These are phyloP conservation scores for Poicephalus gulielmi DNA, from an alignment of 2,113 vertebrate genomes.

Conservation along the genomic window DNA sequence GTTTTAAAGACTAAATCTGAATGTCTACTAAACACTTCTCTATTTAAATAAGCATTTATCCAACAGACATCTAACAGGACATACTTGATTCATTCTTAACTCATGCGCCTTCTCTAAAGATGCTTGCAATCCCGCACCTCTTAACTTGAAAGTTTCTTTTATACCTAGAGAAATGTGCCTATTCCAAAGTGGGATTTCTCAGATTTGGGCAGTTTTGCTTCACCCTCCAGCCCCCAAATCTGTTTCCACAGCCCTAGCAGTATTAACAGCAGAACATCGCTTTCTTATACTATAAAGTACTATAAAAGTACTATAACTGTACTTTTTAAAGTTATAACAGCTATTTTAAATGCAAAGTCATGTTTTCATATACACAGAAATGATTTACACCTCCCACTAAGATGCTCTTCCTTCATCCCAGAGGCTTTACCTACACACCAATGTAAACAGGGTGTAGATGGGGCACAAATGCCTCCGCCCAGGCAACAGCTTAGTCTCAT, in stretches of 20 bases:
- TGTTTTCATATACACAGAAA: background rate
- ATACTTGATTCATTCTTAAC: background rate
- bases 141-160: background rate
- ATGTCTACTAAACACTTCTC: background rate
- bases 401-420: background rate
- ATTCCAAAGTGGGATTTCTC: background rate
- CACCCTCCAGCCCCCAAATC: background rate
- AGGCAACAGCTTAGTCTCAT: background rate
- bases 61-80: background rate
- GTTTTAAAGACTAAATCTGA: background rate
- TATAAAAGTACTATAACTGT: background rate
- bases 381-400: background rate
- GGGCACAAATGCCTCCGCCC: background rate
- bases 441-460: conserved; percentile 38
- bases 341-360: background rate
- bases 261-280: background rate
- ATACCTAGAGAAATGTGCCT: background rate
- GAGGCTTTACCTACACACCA: background rate
- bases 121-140: background rate
- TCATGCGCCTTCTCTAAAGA: background rate
- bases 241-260: background rate
- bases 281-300: background rate
- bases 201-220: background rate
- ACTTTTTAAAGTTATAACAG: background rate
- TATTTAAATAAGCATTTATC: background rate